These are phyloP conservation scores for Lagorchestes hirsutus DNA, from an alignment of 2,797 vertebrate species.

Conservation along the genomic window DNA sequence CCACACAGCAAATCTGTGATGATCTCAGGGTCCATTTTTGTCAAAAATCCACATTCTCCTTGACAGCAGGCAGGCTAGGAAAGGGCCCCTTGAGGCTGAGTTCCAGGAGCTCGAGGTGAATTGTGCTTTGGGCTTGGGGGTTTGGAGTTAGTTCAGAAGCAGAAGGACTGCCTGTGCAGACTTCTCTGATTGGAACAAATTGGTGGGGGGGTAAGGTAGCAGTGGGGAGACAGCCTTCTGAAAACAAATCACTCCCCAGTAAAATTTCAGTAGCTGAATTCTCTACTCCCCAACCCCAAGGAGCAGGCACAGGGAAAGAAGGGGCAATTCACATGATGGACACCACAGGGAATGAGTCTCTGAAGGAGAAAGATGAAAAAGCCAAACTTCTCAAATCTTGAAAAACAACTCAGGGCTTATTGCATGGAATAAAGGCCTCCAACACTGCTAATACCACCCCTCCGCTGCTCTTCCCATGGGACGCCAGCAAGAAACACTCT, in stretches of 20 bases:
- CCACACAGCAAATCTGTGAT: neutral
- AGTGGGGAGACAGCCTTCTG: neutral
- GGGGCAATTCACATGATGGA: neutral
- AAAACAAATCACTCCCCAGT: neutral
- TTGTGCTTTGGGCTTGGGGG: neutral
- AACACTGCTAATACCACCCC: neutral
- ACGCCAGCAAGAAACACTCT: neutral
- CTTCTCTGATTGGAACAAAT: constrained; percentile 1
- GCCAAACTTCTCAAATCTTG: neutral
- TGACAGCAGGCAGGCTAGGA: neutral
- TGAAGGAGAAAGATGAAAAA: neutral
- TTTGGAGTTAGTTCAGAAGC: neutral
- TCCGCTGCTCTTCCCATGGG: neutral
- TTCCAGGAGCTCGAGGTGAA: neutral
- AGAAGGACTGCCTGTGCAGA: neutral
- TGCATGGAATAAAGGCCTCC: neutral
- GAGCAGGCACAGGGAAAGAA: neutral
- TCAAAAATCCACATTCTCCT: neutral
- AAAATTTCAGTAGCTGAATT: neutral
- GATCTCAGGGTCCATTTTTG: neutral
- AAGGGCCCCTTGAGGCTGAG: neutral
- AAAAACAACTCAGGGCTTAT: neutral
- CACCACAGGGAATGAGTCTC: neutral
- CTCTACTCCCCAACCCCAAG: neutral
- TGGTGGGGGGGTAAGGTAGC: neutral